phyloP scores from a whole-genome alignment of 1,140 invertebrate genomes.

The Cephus cinctus region DNA sequence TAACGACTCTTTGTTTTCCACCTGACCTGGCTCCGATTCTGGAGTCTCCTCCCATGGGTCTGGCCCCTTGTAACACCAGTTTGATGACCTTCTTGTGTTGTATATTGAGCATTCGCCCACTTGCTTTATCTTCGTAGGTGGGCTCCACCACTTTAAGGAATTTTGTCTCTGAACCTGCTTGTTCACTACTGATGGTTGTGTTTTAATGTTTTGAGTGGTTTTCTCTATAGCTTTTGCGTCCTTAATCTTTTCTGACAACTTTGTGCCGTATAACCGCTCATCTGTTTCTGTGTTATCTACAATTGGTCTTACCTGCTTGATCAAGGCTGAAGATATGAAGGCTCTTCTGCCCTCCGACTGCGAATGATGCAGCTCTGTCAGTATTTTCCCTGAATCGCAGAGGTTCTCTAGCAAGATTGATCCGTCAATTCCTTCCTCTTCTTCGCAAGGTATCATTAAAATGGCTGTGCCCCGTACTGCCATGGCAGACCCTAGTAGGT shows the following conservation, averaged over 20 bases:
- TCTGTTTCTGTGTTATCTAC: constrained; percentile 11
- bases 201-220: constrained; percentile 11
- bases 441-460: constrained; percentile 14
- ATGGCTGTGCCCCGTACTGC: constrained; percentile 14
- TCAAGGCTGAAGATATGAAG: constrained; percentile 14
- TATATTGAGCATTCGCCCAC: not conserved
- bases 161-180: not conserved
- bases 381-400: constrained; percentile 14
- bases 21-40: constrained; percentile 12
- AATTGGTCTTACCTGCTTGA: constrained; percentile 12
- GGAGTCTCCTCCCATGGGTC: too few relatives aligned
- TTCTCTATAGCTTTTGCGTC: constrained; percentile 14
- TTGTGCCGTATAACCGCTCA: constrained; percentile 9
- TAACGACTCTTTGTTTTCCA: not conserved
- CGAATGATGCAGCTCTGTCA: constrained; percentile 12
- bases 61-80: too few relatives aligned
- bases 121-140: constrained; percentile 10
- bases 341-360: constrained; percentile 13
- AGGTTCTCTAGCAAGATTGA: constrained; percentile 11
- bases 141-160: constrained; percentile 15
- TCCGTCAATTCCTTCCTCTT: constrained; percentile 16
- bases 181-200: constrained; percentile 5
- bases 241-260: constrained; percentile 16
- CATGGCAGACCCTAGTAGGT: constrained; percentile 17
- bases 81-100: not conserved